Conservation (phyloP, 1,140 invertebrate species). For the Battus philenor region DNA sequence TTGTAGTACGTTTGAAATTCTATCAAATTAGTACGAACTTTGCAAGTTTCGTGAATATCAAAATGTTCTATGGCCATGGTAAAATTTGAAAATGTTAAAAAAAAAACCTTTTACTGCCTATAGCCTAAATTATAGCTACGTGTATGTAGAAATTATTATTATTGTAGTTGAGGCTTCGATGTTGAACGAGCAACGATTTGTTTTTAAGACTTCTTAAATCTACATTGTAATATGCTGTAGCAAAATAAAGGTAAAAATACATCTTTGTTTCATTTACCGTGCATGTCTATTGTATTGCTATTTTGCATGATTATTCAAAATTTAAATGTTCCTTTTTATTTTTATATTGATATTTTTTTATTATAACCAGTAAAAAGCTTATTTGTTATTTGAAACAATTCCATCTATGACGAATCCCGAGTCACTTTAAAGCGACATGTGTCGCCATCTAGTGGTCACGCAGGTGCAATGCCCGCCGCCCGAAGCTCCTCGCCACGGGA, state of each 20-base stretch:
- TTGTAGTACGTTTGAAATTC: slow-evolving; percentile 54
- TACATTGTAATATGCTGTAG: slow-evolving; percentile 53
- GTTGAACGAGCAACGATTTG: slow-evolving; percentile 46
- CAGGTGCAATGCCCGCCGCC: slow-evolving; percentile 93
- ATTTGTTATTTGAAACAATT: slow-evolving; percentile 20
- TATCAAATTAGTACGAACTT: slow-evolving; percentile 41
- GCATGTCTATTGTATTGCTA: slow-evolving; percentile 29
- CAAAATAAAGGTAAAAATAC: slow-evolving; percentile 49
- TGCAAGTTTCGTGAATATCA: slow-evolving; percentile 31
- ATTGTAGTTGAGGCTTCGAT: slow-evolving; percentile 46
- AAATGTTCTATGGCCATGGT: slow-evolving; percentile 58
- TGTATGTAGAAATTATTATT: slow-evolving; percentile 43
- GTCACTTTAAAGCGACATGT: slow-evolving; percentile 58
- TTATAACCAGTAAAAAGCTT: no score
- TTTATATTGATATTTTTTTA: slow-evolving; percentile 10
- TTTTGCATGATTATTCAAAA: slow-evolving; percentile 21
- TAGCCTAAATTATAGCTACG: slow-evolving; percentile 46
- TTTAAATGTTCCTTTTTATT: no score
- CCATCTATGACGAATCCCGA: slow-evolving; percentile 30
- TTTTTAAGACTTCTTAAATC: slow-evolving; percentile 36
- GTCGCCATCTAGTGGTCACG: slow-evolving; percentile 82
- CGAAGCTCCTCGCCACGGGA: slow-evolving; percentile 92
- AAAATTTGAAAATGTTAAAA: slow-evolving; percentile 36
- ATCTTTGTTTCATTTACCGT: slow-evolving; percentile 49
- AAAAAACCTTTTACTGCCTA: slow-evolving; percentile 55